Conservation (phyloP, 1,140 invertebrate species). For the Drosophila kohkoa region DNA sequence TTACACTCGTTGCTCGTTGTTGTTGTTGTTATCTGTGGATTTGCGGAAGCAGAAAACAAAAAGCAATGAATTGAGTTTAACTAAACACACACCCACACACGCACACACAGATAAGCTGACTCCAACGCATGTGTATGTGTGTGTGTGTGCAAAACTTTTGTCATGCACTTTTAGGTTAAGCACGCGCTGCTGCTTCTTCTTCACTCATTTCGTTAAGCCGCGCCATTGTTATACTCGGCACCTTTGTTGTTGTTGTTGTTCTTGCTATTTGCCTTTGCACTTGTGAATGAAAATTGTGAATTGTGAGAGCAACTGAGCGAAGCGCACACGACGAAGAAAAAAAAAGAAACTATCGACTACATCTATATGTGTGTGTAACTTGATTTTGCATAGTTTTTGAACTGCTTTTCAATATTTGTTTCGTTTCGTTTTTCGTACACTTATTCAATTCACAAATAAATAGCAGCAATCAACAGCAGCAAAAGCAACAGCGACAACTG, state of each 20-base stretch:
- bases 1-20: conserved; percentile 43
- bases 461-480: conserved; percentile 42
- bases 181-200: conserved; percentile 44
- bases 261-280: conserved; percentile 55
- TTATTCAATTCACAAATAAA: conserved; percentile 17
- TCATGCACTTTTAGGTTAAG: conserved; percentile 78
- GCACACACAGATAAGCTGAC: conserved; percentile 1
- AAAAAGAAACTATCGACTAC: conserved; percentile 16
- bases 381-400: too few relatives aligned
- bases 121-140: conserved; percentile 10
- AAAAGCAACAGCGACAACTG: conserved; percentile 38
- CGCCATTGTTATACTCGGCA: conserved; percentile 47
- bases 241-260: conserved; percentile 34
- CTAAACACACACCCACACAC: conserved; percentile 33
- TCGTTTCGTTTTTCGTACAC: not conserved
- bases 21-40: conserved; percentile 53
- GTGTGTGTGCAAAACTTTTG: conserved; percentile 45
- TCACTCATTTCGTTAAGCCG: conserved; percentile 74
- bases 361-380: not conserved
- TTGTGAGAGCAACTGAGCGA: conserved; percentile 41
- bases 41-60: conserved; percentile 71
- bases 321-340: conserved; percentile 15
- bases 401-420: not conserved
- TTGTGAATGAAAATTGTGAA: conserved; percentile 70
- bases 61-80: conserved; percentile 67